Base-by-base conservation (phyloP, 92 coral and sea anemone genomes). In the Umimayanthus kanabou region DNA sequence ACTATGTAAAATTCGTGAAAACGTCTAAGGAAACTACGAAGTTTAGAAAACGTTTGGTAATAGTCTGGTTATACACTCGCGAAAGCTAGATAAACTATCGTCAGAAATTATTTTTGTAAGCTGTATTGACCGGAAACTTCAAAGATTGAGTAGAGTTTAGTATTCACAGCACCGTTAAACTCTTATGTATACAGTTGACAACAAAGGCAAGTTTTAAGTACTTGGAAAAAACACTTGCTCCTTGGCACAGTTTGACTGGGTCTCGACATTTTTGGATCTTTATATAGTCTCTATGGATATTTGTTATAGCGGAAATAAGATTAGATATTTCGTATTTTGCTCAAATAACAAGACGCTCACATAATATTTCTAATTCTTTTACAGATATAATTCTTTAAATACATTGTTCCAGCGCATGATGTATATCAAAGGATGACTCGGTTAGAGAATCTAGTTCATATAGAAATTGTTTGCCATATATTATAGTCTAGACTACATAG, bases 71-170 rank as follows among this genome's bases (percentile, higher is more conserved):
- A 2, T 14, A 53, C 11, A 53, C 11, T 53, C 4, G 2, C 3
- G 20, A 42, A 42, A 76, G 26, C 26, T 76, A 39, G 80, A 42
- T 76, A 76, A 76, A 76, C 80, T 15, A 42, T 76, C 80, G 80
- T 42, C 45, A 76, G 80, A 76, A 39, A 42, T 76, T 76, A 76
- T 76, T 76, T 20, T 61, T 20, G 22, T 22, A 61, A 18, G 69
- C 25, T 25, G 7, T 61, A 22, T 20, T 61, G 26, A 23, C 69
- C 69, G 69, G 69, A 61, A 61, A 61, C 69, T 61, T 61, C 69
- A 5, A 61, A 61, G 69, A 61, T 23, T 18, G 79, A 61, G 58
- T 53, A 53, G 25, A 61, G 69, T 61, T 61, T 61, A 61, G 69
- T 61, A 53, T 61, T 61, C 69, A 61, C 69, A 61, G 26, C 25